phyloP scores from a whole-genome alignment of 2,113 vertebrate genomes.

The Dicerorhinus sumatrensis region DNA sequence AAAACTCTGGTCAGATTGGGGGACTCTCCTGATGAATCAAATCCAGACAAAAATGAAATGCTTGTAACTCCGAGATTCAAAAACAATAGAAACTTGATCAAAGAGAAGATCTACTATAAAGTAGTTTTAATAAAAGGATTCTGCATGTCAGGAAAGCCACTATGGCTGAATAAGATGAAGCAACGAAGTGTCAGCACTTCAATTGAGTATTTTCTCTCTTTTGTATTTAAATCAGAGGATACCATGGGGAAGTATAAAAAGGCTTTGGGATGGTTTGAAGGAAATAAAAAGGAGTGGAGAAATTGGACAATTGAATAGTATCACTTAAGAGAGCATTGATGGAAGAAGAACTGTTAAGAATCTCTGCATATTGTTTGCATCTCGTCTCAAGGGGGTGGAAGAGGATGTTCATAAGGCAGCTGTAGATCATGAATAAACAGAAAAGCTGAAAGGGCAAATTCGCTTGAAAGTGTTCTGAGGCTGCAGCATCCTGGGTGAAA shows the following conservation, averaged over 20 bases:
- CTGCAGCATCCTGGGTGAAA: neutral
- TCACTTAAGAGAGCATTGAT: neutral
- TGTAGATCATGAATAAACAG: neutral
- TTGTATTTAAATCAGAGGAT: slow-evolving; percentile 45
- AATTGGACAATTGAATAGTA: neutral
- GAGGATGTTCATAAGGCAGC: neutral
- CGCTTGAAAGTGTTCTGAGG: slow-evolving; percentile 45
- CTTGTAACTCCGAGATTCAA: slow-evolving; percentile 39
- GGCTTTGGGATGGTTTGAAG: slow-evolving; percentile 8
- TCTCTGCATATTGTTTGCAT: neutral
- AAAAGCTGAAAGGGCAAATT: slow-evolving; percentile 69
- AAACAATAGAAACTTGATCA: slow-evolving; percentile 38
- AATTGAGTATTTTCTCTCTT: neutral
- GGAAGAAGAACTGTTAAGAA: neutral
- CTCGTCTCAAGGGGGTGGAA: neutral
- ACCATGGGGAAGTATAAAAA: neutral
- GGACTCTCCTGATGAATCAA: neutral
- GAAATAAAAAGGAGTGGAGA: slow-evolving; percentile 33
- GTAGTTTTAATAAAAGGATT: neutral
- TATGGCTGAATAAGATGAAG: neutral
- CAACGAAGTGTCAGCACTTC: slow-evolving; percentile 29
- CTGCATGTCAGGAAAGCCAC: neutral
- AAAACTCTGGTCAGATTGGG: neutral
- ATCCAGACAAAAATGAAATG: slow-evolving; percentile 56
- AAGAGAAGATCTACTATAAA: neutral